Evolutionary conservation across 92 coral and sea anemone species (phyloP).

Genomic region (Scolanthus callimorphus): DNA sequence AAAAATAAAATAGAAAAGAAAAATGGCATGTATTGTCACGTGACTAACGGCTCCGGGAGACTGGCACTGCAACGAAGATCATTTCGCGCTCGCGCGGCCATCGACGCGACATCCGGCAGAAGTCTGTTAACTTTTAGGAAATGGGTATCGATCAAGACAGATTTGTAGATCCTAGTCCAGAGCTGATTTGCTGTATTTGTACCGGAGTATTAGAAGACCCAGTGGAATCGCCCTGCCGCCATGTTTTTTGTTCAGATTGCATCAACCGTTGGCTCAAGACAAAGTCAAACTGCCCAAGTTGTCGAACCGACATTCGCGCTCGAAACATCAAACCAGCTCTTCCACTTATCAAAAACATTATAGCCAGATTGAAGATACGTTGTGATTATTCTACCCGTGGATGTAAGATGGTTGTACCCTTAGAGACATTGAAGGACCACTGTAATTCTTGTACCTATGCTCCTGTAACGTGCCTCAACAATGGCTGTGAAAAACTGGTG

Average conservation of each 20-base stretch:
- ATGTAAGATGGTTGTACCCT: constrained; percentile 29
- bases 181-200: constrained; percentile 59
- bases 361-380: constrained; percentile 37
- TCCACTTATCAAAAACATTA: constrained; percentile 40
- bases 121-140: neutral
- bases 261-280: constrained; percentile 34
- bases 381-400: constrained; percentile 42
- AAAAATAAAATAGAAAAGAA: too few species aligned
- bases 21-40: too few species aligned
- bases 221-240: constrained; percentile 56
- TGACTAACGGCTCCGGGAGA: too few species aligned
- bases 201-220: constrained; percentile 56
- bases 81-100: too few species aligned
- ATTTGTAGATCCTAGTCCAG: constrained; percentile 36
- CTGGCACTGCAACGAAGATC: too few species aligned
- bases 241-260: constrained; percentile 59
- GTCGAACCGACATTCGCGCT: constrained; percentile 31
- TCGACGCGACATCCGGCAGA: too few species aligned
- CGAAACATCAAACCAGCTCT: constrained; percentile 36
- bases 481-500: constrained; percentile 28
- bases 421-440: constrained; percentile 33
- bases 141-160: constrained; percentile 62
- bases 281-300: constrained; percentile 48
- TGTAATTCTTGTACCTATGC: constrained; percentile 21
- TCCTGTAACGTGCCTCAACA: constrained; percentile 36